Evolutionary conservation across 2,888 invertebrate genomes (phyloP), one percentile per base, ranked within the genome.

Genomic region (Chalcosyrphus nemorum): DNA sequence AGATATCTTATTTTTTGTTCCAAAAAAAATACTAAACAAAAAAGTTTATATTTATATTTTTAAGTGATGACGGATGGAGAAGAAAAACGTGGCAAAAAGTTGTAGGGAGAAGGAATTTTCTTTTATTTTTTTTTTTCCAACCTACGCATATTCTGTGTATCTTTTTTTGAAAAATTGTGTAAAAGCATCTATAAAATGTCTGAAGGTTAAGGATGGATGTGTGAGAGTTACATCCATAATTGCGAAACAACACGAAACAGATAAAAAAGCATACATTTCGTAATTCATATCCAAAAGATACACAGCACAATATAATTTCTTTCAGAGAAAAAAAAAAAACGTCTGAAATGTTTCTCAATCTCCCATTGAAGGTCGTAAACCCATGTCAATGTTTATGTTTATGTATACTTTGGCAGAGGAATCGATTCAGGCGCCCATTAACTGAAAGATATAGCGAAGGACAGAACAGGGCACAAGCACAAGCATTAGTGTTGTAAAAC

Each of bases 161-260:
- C 45, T 9, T 57, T 57, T 27, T 29, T 56, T 13, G 29, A 68
- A 56, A 70, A 56, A 57, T 70, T 70, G 70, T 56, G 70, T 41
- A 72, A 72, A 2, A 15, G 7, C 52, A 24, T 47, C 24, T 3
- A 29, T 15, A 9, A 57, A 57, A 21, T 11, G 66, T 66, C 66
- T 66, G 75, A 76, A 76, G 75, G 75, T 76, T 76, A 76, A 76
- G 75, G 75, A 76, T 57, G 66, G 56, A 29, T 35, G 21, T 19
- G 21, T 15, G 2, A 17, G 21, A 15, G 32, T 11, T 15, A 13
- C 6, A 41, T 29, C 35, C 50, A 65, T 21, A 24, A 45, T 66
- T 66, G 57, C 66, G 66, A 66, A 65, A 66, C 57, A 45, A 1
- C 38, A 15, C 11, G 11, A 29, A 32, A 43, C 15, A 27, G 19